These are phyloP conservation scores for Agrotis ipsilon DNA, from an alignment of 2,888 invertebrate species.

Conservation along the genomic window DNA sequence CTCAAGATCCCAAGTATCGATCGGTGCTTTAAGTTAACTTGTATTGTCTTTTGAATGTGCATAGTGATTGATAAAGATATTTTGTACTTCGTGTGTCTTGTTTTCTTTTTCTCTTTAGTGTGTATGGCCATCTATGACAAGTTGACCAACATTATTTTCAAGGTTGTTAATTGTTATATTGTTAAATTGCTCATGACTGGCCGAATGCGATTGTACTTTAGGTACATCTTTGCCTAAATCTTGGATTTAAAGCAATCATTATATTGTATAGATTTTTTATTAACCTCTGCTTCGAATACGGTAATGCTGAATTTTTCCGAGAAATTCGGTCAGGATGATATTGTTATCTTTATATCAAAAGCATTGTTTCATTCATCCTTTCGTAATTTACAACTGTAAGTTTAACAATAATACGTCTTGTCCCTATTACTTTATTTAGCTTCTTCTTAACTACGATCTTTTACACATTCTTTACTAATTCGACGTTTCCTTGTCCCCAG, in stretches of 20 bases:
- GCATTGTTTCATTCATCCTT: background rate
- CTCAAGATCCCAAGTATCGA: constrained; percentile 28
- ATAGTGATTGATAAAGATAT: background rate
- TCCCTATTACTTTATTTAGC: background rate
- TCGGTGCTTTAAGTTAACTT: constrained; percentile 3
- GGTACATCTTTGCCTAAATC: background rate
- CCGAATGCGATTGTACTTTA: background rate
- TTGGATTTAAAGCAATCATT: background rate
- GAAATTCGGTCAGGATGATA: background rate
- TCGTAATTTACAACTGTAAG: background rate
- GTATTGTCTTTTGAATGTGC: background rate
- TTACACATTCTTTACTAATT: constrained; percentile 5
- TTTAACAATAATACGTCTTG: background rate
- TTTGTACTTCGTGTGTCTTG: background rate
- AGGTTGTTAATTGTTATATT: background rate
- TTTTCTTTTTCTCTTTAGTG: too few species aligned
- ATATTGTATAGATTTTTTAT: background rate
- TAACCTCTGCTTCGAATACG: background rate
- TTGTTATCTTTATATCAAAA: background rate
- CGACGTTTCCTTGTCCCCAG: constrained; percentile 89
- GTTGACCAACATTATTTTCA: background rate
- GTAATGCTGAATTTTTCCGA: too few species aligned
- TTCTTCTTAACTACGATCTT: background rate
- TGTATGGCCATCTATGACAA: too few species aligned
- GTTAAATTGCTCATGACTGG: background rate